Base-by-base conservation (phyloP, 2,113 vertebrate genomes). In the Hypocryptadius cinnamomeus region DNA sequence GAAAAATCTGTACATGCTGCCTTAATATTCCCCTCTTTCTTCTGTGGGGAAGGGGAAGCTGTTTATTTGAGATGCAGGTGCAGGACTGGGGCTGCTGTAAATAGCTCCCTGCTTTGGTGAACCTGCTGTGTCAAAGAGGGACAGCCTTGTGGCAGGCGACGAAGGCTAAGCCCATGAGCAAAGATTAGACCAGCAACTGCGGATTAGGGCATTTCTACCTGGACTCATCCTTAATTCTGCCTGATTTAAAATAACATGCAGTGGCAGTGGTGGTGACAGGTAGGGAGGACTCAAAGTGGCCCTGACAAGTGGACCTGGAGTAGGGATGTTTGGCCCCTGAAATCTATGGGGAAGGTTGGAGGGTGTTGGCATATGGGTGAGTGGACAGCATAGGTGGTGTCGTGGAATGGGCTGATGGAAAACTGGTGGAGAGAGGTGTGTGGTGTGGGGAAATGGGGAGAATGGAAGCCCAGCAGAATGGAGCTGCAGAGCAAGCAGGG, bases 151-250 rank as follows among this genome's bases (percentile, higher is more conserved):
- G 63, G 91, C 94, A 82, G 60, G 70, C 3, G 0, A 31, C 0
- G 0, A 90, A 79, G 77, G 80, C 65, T 96, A 94, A 96, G 66
- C 91, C 63, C 2, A 2, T 82, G 78, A 84, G 53, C 2, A 3
- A 95, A 92, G 92, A 95, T 96, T 93, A 96, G 79, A 93, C 37
- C 8, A 19, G 56, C 80, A 79, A 53, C 83, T 85, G 84, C 0
- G 10, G 95, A 94, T 94, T 93, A 96, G 15, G 48, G 70, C 92
- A 66, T 89, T 93, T 81, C 73, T 94, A 95, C 90, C 95, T 92
- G 86, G 61, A 81, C 73, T 94, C 83, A 53, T 82, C 80, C 84
- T 84, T 95, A 90, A 95, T 79, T 95, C 91, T 84, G 22, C 84
- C 77, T 84, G 53, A 57, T 92, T 79, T 94, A 90, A 92, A 90